A percentile compares a stretch with the other conserved stretches of the same genome.
Conservation (phyloP, 2,113 vertebrate species). For the Cyprinodon variegatus region DNA sequence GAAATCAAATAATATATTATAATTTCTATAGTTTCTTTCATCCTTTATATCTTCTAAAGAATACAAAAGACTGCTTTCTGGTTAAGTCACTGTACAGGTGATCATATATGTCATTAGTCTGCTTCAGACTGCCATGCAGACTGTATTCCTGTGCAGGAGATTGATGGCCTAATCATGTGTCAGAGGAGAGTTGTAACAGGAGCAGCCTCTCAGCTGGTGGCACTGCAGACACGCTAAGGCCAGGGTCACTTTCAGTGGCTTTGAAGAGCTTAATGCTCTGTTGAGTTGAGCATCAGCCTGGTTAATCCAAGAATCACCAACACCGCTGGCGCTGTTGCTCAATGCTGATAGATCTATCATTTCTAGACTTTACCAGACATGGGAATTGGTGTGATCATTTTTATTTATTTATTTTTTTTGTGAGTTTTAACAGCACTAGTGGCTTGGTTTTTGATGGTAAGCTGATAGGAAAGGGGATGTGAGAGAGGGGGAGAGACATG, state of each 20-base stretch:
- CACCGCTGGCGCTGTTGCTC: conserved; percentile 15
- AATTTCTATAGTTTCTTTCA: neutral
- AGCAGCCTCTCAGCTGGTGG: conserved; percentile 4
- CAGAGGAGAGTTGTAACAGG: conserved; percentile 7
- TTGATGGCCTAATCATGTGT: neutral
- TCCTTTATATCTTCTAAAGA: neutral
- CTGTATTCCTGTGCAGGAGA: neutral
- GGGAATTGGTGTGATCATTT: no score
- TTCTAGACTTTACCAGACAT: neutral
- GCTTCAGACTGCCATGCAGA: neutral
- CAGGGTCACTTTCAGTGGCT: conserved; percentile 30
- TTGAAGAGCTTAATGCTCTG: conserved; percentile 36
- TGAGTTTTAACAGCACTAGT: no score
- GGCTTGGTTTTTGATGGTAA: no score
- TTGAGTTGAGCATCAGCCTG: conserved; percentile 30
- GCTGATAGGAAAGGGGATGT: no score
- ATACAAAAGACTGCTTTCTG: neutral
- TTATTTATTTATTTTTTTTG: no score
- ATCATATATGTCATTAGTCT: neutral
- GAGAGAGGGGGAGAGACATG: no score
- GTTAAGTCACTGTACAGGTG: neutral
- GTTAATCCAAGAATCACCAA: conserved; percentile 50
- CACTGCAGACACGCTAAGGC: conserved; percentile 1
- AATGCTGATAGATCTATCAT: neutral
- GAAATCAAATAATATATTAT: neutral